Evolutionary conservation across 2,888 invertebrate species (phyloP).

Genomic region (Eilema depressum): DNA sequence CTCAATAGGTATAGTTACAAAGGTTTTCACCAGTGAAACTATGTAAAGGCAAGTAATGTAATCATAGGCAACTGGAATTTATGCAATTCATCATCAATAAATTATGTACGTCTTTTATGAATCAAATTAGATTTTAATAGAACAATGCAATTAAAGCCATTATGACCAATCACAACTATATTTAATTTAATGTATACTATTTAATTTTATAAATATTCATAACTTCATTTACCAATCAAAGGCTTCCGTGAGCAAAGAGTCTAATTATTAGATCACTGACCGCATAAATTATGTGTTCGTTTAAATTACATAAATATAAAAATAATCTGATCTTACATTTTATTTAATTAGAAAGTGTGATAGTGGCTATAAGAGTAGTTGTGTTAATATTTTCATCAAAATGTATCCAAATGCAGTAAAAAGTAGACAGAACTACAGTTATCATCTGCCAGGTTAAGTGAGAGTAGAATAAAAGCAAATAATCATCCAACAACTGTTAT

Average conservation of each 20-base stretch:
- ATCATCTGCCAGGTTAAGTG: conserved; percentile 17
- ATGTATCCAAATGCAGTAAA: conserved; percentile 4
- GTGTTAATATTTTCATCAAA: conserved; percentile 3
- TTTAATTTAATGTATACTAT: neutral
- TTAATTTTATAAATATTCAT: neutral
- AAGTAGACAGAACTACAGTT: conserved; percentile 15
- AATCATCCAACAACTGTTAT: conserved; percentile 26
- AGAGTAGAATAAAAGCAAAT: conserved; percentile 24
- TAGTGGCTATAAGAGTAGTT: neutral
- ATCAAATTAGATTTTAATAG: neutral
- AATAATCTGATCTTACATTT: neutral
- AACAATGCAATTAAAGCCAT: neutral
- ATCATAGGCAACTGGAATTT: too few species aligned
- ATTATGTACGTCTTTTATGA: neutral
- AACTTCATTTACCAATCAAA: neutral
- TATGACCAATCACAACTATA: neutral
- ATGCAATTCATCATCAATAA: too few species aligned
- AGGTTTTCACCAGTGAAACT: too few species aligned
- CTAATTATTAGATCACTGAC: neutral
- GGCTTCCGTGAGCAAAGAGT: neutral
- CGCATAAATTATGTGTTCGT: neutral
- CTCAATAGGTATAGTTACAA: too few species aligned
- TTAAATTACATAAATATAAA: conserved; percentile 1
- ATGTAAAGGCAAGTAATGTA: too few species aligned
- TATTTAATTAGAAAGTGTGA: neutral